Conservation (phyloP, 2,113 vertebrate genomes). For the Bubo scandiacus region DNA sequence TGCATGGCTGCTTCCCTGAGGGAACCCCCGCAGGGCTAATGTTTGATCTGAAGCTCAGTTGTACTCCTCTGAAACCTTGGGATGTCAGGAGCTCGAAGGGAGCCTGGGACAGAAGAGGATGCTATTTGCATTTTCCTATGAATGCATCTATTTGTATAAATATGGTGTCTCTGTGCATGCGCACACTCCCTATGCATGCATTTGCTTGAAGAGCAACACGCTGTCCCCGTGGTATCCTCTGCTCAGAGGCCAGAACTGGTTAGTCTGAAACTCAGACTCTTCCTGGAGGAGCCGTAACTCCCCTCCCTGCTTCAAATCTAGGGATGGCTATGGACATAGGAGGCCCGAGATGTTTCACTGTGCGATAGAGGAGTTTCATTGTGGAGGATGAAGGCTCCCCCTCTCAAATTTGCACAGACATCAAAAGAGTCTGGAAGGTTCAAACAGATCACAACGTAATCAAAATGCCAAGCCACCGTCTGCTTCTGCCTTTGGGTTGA, state of each 20-base stretch:
- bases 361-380: neutral
- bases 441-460: conserved; percentile 65
- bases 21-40: conserved; percentile 68
- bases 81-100: conserved; percentile 62
- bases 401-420: conserved; percentile 61
- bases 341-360: conserved; percentile 25
- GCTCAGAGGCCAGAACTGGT: conserved; percentile 29
- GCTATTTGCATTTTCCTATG: conserved; percentile 68
- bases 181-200: neutral
- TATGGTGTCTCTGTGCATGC: conserved; percentile 43
- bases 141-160: conserved; percentile 66
- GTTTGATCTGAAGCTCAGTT: conserved; percentile 66
- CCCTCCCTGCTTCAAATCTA: neutral
- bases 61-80: conserved; percentile 68
- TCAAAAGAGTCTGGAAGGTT: conserved; percentile 67
- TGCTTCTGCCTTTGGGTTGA: conserved; percentile 63
- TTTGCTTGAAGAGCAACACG: conserved; percentile 43
- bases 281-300: conserved; percentile 10
- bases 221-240: neutral
- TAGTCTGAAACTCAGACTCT: conserved; percentile 34
- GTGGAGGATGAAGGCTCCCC: conserved; percentile 41
- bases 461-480: conserved; percentile 61
- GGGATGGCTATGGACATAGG: neutral
- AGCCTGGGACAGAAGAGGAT: conserved; percentile 37
- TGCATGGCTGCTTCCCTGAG: conserved; percentile 58